These are phyloP conservation scores for Drosophila bipectinata DNA, from an alignment of 1,140 invertebrate genomes.

Conservation along the genomic window DNA sequence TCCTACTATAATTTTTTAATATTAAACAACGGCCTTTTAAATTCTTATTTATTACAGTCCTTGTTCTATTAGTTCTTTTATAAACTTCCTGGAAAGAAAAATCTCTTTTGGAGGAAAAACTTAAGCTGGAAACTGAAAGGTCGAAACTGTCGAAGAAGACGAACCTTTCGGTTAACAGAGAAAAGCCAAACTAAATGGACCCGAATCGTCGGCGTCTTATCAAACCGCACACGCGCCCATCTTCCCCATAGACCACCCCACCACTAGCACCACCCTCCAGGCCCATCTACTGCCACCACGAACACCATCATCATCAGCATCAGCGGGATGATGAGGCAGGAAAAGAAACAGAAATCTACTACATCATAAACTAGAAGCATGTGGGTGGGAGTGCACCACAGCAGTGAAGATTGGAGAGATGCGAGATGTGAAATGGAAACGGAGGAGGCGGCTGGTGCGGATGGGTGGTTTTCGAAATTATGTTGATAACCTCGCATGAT, in stretches of 20 bases:
- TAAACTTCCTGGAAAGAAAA: not conserved
- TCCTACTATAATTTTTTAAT: no score
- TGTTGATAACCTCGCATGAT: slow-evolving; percentile 79
- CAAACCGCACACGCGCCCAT: slow-evolving; percentile 75
- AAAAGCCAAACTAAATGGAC: slow-evolving; percentile 49
- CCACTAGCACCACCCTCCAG: slow-evolving; percentile 9
- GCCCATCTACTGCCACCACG: slow-evolving; percentile 12
- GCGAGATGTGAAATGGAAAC: not conserved
- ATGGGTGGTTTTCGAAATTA: slow-evolving; percentile 66
- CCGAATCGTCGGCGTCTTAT: slow-evolving; percentile 61
- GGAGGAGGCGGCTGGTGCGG: slow-evolving; percentile 23
- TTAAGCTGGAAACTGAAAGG: not conserved
- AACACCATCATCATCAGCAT: slow-evolving; percentile 13
- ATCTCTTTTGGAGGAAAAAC: not conserved
- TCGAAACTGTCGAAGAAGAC: slow-evolving; percentile 3
- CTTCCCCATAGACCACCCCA: slow-evolving; percentile 28
- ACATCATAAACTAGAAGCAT: slow-evolving; percentile 77
- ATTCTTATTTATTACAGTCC: not conserved
- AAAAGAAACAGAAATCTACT: slow-evolving; percentile 62
- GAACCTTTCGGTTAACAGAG: slow-evolving; percentile 8
- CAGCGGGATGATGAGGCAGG: slow-evolving; percentile 18
- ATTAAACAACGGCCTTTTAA: not conserved
- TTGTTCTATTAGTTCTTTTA: not conserved
- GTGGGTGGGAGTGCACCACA: slow-evolving; percentile 34
- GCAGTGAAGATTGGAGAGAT: not conserved